Percentiles rank a stretch among this genome's conserved stretches.
These are phyloP conservation scores for Taphrorychus bicolor DNA, from an alignment of 2,888 invertebrate species.

Conservation along the genomic window DNA sequence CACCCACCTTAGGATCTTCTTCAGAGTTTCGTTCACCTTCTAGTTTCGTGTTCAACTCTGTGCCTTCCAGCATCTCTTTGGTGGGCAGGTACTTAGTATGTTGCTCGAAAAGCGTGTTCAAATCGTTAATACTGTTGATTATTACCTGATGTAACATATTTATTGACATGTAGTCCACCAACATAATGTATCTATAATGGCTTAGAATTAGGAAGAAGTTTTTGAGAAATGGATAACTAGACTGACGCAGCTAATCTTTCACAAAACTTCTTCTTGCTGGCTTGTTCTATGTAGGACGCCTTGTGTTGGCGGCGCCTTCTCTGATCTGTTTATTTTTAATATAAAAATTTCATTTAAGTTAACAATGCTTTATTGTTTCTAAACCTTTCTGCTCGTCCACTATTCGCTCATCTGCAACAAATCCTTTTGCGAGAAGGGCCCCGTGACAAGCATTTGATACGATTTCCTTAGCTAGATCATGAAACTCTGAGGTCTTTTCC, in stretches of 20 bases:
- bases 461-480: slow-evolving; percentile 64
- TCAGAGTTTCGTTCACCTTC: slow-evolving; percentile 57
- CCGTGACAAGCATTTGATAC: slow-evolving; percentile 76
- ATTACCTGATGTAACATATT: slow-evolving; percentile 73
- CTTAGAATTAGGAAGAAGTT: too few relatives aligned
- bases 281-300: slow-evolving; percentile 82
- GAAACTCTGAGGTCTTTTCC: slow-evolving; percentile 60
- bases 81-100: slow-evolving; percentile 65
- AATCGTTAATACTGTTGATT: slow-evolving; percentile 67
- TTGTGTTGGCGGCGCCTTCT: slow-evolving; percentile 45
- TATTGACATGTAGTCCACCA: slow-evolving; percentile 75
- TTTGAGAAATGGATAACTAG: background rate
- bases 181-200: slow-evolving; percentile 73
- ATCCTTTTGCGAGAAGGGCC: slow-evolving; percentile 77
- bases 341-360: background rate
- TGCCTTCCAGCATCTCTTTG: slow-evolving; percentile 56
- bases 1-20: background rate
- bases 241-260: slow-evolving; percentile 76
- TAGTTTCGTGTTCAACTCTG: slow-evolving; percentile 58
- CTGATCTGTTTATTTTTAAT: slow-evolving; percentile 40
- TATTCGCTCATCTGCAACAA: slow-evolving; percentile 73
- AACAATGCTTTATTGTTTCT: background rate
- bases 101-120: slow-evolving; percentile 64
- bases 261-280: slow-evolving; percentile 82
- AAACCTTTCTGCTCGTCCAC: slow-evolving; percentile 48